A percentile compares a stretch with the other conserved stretches of the same genome.
Conservation (phyloP, 2,888 invertebrate genomes). For the Chirona hameri region DNA sequence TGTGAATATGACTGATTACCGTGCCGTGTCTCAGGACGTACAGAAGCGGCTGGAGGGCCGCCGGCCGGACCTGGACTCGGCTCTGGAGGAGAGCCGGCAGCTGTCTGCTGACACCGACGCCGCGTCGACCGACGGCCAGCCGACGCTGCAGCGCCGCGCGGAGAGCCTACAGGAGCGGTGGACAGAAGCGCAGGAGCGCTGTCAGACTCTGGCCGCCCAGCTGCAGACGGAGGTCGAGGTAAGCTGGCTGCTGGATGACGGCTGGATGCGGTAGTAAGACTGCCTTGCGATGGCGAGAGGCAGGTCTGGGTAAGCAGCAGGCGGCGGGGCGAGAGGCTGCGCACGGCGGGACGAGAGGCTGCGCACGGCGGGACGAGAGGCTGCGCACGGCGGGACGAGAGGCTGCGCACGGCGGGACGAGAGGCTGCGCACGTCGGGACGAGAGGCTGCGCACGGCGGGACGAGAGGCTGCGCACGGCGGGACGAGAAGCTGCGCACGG, state of each 20-base stretch:
- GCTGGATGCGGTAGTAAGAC: too few relatives aligned
- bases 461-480: slow-evolving; percentile 39
- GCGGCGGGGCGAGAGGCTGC: slow-evolving; percentile 35
- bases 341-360: slow-evolving; percentile 32
- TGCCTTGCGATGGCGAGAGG: too few relatives aligned
- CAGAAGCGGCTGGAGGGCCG: slow-evolving; percentile 56
- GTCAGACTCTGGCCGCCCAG: slow-evolving; percentile 45
- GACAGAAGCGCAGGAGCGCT: slow-evolving; percentile 57
- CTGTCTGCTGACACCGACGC: slow-evolving; percentile 58
- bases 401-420: slow-evolving; percentile 36
- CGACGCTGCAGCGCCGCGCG: slow-evolving; percentile 60
- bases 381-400: slow-evolving; percentile 37
- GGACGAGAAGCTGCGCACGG: too few relatives aligned
- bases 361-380: slow-evolving; percentile 31
- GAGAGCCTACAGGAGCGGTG: slow-evolving; percentile 67
- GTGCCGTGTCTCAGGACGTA: background rate
- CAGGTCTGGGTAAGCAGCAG: too few relatives aligned
- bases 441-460: slow-evolving; percentile 37
- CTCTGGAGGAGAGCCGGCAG: slow-evolving; percentile 70
- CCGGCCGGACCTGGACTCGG: slow-evolving; percentile 68
- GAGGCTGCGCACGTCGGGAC: slow-evolving; percentile 36
- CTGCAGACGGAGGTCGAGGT: slow-evolving; percentile 72
- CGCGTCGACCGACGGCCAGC: slow-evolving; percentile 57
- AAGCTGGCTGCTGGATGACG: background rate
- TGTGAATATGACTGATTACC: background rate